Evolutionary conservation across 2,797 vertebrate species (phyloP), one percentile per base, ranked within the genome.

Genomic region (Apogon talboti): DNA sequence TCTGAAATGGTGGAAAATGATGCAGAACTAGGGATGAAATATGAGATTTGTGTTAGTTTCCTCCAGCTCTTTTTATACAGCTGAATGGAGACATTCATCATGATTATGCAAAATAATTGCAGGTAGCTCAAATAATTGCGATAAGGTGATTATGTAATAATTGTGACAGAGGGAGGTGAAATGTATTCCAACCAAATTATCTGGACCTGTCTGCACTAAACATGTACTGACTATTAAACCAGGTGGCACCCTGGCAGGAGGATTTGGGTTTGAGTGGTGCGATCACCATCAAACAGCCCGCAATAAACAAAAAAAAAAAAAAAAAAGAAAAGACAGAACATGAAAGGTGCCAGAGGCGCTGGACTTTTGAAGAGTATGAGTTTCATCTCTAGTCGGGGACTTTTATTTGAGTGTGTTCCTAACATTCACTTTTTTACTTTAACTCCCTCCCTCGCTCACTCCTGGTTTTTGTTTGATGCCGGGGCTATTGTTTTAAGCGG

Each of bases 401-500:
- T 79, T 88, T 83, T 75, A 79, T 84, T 78, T 71, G 66, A 81
- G 72, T 71, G 55, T 87, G 71, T 87, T 78, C 68, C 71, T 60
- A 71, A 78, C 66, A 44, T 45, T 38, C 67, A 7, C 16, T 46
- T 55, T 54, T 68, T 38, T 24, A 53, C 52, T 56, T 42, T 57
- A 57, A 3, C 57, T 48, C 43, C 4, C 73, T 76, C 61, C 37
- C 63, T 71, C 18, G 24, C 76, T 58, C 14, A 54, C 72, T 67
- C 66, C 74, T 60, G 11, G 61, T 77, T 79, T 70, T 45, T 67
- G 79, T 92, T 90, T 92, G 90, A 92, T 91, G 89, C 74, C 30
- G 38, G 70, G 71, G 87, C 76, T 90, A 86, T 90, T 90, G 90
- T 92, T 93, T 92, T 91, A 93, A 92, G 92, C 85, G 54, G 83